Evolutionary conservation across 2,797 vertebrate species (phyloP).

Genomic region (Poeciliopsis gracilis): DNA sequence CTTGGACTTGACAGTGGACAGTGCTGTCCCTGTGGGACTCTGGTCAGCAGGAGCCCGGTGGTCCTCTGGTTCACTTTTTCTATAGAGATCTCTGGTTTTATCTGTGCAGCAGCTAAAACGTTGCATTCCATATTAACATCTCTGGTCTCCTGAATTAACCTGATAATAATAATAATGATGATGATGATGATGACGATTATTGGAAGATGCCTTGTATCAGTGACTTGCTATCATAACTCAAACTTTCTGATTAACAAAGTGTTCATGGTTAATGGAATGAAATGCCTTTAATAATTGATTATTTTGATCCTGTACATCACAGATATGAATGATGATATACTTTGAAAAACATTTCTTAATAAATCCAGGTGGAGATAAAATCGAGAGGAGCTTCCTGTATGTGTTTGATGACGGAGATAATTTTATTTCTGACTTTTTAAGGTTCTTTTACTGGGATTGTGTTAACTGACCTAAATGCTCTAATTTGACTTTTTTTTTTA

Average conservation of each 20-base stretch:
- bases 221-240: slow-evolving; percentile 55
- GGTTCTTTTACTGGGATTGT: not conserved
- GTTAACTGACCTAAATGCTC: not conserved
- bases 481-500: not conserved
- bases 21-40: slow-evolving; percentile 61
- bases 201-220: slow-evolving; percentile 41
- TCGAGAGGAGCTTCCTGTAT: not conserved
- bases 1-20: slow-evolving; percentile 49
- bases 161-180: slow-evolving; percentile 29
- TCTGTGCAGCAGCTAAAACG: slow-evolving; percentile 64
- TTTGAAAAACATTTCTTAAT: not conserved
- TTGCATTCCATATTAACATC: slow-evolving; percentile 79
- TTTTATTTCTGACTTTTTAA: not conserved
- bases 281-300: slow-evolving; percentile 32
- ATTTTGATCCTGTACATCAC: not conserved
- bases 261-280: slow-evolving; percentile 62
- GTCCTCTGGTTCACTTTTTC: slow-evolving; percentile 58
- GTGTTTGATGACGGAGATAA: not conserved
- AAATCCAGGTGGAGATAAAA: not conserved
- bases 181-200: slow-evolving; percentile 12
- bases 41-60: slow-evolving; percentile 70
- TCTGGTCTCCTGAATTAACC: slow-evolving; percentile 49
- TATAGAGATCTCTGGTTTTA: slow-evolving; percentile 53
- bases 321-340: not conserved
- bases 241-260: slow-evolving; percentile 71